Conservation (phyloP, 2,113 vertebrate genomes). For the Pelusios castaneus region DNA sequence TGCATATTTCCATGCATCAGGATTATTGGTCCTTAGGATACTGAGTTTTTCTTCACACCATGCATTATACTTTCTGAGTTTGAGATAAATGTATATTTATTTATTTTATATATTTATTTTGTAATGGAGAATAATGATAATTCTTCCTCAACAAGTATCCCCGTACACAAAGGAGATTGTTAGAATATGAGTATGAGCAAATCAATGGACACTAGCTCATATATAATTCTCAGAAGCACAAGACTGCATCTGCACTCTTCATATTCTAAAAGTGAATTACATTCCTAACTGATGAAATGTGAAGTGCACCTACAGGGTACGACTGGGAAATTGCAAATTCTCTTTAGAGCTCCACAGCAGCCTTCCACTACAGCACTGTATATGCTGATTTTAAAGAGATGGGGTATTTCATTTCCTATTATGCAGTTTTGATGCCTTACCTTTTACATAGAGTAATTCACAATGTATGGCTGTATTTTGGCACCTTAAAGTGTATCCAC, state of each 20-base stretch:
- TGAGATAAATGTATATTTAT: not conserved
- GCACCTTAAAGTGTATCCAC: not conserved
- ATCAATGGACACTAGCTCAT: not conserved
- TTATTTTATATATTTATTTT: not conserved
- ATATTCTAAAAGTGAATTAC: slow-evolving; percentile 11
- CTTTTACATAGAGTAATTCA: not conserved
- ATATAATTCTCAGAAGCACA: not conserved
- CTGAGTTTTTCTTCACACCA: not conserved
- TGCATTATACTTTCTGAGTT: slow-evolving; percentile 7
- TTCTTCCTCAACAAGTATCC: not conserved
- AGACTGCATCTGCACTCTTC: not conserved
- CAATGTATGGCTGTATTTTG: not conserved
- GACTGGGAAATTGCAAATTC: not conserved
- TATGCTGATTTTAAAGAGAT: not conserved
- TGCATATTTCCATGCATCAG: not conserved
- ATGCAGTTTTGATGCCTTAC: not conserved
- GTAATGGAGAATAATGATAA: slow-evolving; percentile 11
- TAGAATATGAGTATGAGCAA: slow-evolving; percentile 10
- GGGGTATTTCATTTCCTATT: not conserved
- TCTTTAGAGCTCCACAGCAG: not conserved
- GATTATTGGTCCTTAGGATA: rapidly evolving
- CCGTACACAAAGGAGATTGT: not conserved
- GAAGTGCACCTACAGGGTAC: not conserved
- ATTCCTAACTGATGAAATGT: slow-evolving; percentile 3
- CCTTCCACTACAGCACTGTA: not conserved